A percentile compares a stretch with the other conserved stretches of the same genome.
These are phyloP conservation scores for Tupaia tana DNA, from an alignment of 2,113 vertebrate species.

Conservation along the genomic window DNA sequence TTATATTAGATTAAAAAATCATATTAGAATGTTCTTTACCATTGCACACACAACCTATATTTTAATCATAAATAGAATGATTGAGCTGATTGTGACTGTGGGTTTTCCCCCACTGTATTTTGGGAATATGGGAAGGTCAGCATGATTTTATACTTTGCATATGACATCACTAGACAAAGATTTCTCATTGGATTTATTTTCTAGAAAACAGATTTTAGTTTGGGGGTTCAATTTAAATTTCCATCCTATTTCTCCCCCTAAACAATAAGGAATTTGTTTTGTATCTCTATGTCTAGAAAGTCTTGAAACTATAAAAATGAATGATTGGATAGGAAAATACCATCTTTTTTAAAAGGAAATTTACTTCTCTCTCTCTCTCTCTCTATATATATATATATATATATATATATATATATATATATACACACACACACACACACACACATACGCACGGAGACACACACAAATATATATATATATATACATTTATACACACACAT, in stretches of 20 bases:
- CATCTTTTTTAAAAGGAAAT: neutral
- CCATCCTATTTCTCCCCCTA: slow-evolving; percentile 42
- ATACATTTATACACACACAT: neutral
- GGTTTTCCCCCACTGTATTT: neutral
- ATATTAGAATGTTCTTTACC: slow-evolving; percentile 64
- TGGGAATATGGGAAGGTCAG: neutral
- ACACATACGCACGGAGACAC: too few relatives aligned
- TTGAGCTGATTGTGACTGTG: slow-evolving; percentile 21
- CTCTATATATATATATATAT: too few relatives aligned
- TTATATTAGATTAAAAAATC: slow-evolving; percentile 70
- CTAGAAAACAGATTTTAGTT: slow-evolving; percentile 25
- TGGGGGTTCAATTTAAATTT: slow-evolving; percentile 71
- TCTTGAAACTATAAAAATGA: slow-evolving; percentile 13
- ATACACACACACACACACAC: too few relatives aligned
- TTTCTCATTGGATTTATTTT: neutral
- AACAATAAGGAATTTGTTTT: slow-evolving; percentile 20
- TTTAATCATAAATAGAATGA: slow-evolving; percentile 65
- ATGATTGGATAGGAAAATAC: neutral
- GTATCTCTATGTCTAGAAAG: neutral
- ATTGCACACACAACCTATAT: slow-evolving; percentile 59
- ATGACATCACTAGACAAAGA: neutral
- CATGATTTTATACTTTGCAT: neutral
- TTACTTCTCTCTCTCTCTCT: neutral
- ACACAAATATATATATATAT: too few relatives aligned
- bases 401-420: too few relatives aligned